Evolutionary conservation across 2,888 invertebrate species (phyloP).

Genomic region (Melanophora roralis): DNA sequence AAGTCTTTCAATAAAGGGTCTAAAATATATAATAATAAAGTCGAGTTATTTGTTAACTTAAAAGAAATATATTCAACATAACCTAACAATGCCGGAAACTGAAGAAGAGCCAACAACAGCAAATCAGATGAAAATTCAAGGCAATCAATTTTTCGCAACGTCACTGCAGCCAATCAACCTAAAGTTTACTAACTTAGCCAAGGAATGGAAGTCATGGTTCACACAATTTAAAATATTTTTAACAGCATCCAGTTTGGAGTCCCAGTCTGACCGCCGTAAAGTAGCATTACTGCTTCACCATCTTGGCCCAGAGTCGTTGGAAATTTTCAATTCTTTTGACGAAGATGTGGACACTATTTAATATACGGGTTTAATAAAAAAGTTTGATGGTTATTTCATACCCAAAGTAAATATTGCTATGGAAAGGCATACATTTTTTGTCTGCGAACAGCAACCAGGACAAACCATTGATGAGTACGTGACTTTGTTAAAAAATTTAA

Average conservation of each 20-base stretch:
- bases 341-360: not conserved
- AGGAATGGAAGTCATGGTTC: constrained; percentile 35
- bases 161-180: not conserved
- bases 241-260: constrained; percentile 7
- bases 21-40: too few species aligned
- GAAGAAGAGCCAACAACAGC: too few species aligned
- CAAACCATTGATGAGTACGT: constrained; percentile 2
- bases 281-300: constrained; percentile 27
- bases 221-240: constrained; percentile 28
- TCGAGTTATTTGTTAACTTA: too few species aligned
- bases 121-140: too few species aligned
- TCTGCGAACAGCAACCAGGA: not conserved
- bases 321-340: constrained; percentile 22
- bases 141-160: not conserved
- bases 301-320: not conserved
- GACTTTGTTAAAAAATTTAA: not conserved
- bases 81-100: too few species aligned
- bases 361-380: not conserved
- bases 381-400: not conserved
- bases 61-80: too few species aligned
- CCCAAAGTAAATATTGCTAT: too few species aligned
- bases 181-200: constrained; percentile 17
- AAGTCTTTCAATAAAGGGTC: too few species aligned
- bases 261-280: constrained; percentile 16
- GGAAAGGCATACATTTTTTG: too few species aligned